Base-by-base conservation (phyloP, 1,140 invertebrate genomes). In the Tetranychus cinnabarinus region DNA sequence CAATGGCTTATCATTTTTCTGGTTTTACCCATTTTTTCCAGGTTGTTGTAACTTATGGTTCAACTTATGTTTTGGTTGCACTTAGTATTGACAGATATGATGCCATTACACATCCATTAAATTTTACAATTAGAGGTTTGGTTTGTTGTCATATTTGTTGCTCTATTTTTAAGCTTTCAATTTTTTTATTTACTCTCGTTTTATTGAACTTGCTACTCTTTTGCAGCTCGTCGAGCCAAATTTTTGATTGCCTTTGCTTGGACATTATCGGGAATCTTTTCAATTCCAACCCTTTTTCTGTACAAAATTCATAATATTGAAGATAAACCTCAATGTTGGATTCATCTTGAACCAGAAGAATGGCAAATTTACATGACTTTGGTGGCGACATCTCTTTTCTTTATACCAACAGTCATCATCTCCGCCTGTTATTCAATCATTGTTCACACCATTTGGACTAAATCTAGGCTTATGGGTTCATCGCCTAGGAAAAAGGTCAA, bases 81-180 rank as follows among this genome's bases (percentile, higher is more conserved):
- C 77, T 96, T 34, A 92, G 87, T 67, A 88, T 95, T 65, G 90
- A 96, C 73, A 78, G 90, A 68, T 90, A 90, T 68, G 88, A 93
- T 69, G 89, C 89, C 65, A 92, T 96, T 68, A 89, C 86, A 7
- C 82, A 88, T 72, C 90, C 90, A 1, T 87, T 96, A 84, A 90
- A 89, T 73, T 91, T 91, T 36, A 37, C 55, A 36, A 56, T 12
- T 39, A 12, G 55, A 35, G 34, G 55, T n/a, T 50, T 42, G 39
- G 39, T 6, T 42, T 42, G 23, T 23, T 23, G 23, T 46, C 45
- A n/a, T n/a, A 15, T 3, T 47, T 8, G 7, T 12, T 47, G 46
- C 12, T n/a, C 23, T 3, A 47, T 47, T 12, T 47, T 3, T 47
- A 47, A 2, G 46, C 46, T 47, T 47, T 47, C 12, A 8, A 6